Conservation (phyloP, 2,113 vertebrate species). For the Sinocyclocheilus anophthalmus region DNA sequence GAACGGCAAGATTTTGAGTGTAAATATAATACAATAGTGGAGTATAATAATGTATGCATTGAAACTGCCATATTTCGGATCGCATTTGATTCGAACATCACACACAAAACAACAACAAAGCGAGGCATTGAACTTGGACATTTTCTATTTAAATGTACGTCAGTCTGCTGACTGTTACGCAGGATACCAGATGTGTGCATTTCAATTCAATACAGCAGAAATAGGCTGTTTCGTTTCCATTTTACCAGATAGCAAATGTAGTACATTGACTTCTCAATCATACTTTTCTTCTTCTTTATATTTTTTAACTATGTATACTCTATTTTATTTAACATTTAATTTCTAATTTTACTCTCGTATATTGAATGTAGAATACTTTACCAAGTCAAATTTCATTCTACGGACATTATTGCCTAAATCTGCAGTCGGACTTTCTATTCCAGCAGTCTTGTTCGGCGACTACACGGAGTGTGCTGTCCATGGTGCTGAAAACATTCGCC, state of each 20-base stretch:
- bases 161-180: neutral
- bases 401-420: neutral
- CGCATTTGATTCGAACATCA: neutral
- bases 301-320: neutral
- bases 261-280: neutral
- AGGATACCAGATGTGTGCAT: neutral
- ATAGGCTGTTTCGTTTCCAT: neutral
- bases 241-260: neutral
- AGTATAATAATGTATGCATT: neutral
- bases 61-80: neutral
- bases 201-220: neutral
- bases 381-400: neutral
- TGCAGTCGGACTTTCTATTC: neutral
- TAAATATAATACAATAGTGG: neutral
- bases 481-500: slow-evolving; percentile 43
- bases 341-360: neutral
- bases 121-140: neutral
- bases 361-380: neutral
- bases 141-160: neutral
- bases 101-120: too few relatives aligned
- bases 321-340: neutral
- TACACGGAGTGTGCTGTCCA: slow-evolving; percentile 24
- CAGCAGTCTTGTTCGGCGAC: neutral
- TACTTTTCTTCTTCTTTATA: too few relatives aligned
- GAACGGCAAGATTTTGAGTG: neutral